Base-by-base conservation (phyloP, 2,113 vertebrate species). In the Gambusia affinis region DNA sequence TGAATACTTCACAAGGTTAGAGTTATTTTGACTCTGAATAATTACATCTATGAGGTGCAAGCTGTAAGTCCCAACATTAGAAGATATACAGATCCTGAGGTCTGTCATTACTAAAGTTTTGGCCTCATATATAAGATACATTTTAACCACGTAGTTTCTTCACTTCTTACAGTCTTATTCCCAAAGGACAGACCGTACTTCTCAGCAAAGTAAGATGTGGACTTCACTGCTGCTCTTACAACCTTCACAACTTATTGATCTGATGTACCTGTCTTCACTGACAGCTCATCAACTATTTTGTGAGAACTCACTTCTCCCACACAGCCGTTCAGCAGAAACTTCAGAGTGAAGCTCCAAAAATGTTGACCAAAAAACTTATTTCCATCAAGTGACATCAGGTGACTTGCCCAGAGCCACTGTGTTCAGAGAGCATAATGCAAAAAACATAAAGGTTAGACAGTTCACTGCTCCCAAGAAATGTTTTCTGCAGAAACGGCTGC, bases 171-270 rank as follows among this genome's bases (percentile, higher is more conserved):
- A 85, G 85, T 81, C 86, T 85, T 83, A 67, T 61, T 74, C 79
- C 81, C 75, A 8, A 37, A 85, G 77, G 80, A 67, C 73, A 8
- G 19, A 72, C 72, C 70, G 74, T 61, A 60, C 69, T 76, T 79
- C 67, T 67, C 72, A 84, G 81, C 67, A 82, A 81, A 83, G 65
- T 76, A 64, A 37, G 57, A 83, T 47, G 67, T 72, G 83, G 70
- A 73, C 15, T 28, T 63, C 72, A 33, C 11, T 0, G 12, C 64
- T 10, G 1, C 70, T 67, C 22, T 0, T 60, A 8, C 63, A 39
- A 64, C 65, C 79, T 80, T 70, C 69, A 79, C 75, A 77, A 87
- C 83, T 78, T 83, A 88, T 70, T 69, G 80, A 86, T 89, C 83
- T 84, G 85, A 82, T 86, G 87, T 79, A 17, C 72, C 31, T 39